Evolutionary conservation across 1,140 invertebrate genomes (phyloP), one percentile per base, ranked within the genome.

Genomic region (Solenopsis invicta): DNA sequence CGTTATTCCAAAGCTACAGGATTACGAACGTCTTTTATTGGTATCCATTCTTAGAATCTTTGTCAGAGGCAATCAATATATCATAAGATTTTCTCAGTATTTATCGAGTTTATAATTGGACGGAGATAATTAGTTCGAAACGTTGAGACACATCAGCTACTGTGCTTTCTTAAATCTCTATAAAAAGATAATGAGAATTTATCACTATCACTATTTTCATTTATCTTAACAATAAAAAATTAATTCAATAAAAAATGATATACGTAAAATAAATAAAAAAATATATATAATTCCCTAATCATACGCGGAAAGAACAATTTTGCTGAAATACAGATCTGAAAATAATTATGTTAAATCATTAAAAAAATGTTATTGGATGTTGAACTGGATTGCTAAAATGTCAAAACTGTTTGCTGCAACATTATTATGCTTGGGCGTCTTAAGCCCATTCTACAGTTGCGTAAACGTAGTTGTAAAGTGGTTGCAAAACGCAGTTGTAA

Each of bases 81-180:
- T 34, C 16, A 41, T 59, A 18, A 86, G 61, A 80, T 48, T 81
- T 69, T 48, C 75, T 48, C 34, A 29, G 10, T 54, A 61, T 72
- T 82, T 81, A 13, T 62, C 66, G 34, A 64, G 37, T 21, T 84
- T 50, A 50, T 80, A 80, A 86, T 74, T 72, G 24, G 18, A 69
- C 37, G 41, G 29, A 45, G 10, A 78, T 86, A 86, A 80, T 67
- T 66, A 41, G 45, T 21, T 45, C n/a, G 24, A 41, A 24, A 54
- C 5, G 13, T 50, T 66, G 34, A 54, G 29, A 80, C 21, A 13
- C 4, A 67, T 13, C 21, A 80, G 34, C 41, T 18, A 13, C 45
- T 54, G 37, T 16, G 21, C 5, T 56, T 10, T 37, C 37, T 48
- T 34, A 13, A 2, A 8, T 29, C 9, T 37, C 9, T 21, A 37